Evolutionary conservation across 2,113 vertebrate species (phyloP).

Genomic region (Pterocles orientalis): DNA sequence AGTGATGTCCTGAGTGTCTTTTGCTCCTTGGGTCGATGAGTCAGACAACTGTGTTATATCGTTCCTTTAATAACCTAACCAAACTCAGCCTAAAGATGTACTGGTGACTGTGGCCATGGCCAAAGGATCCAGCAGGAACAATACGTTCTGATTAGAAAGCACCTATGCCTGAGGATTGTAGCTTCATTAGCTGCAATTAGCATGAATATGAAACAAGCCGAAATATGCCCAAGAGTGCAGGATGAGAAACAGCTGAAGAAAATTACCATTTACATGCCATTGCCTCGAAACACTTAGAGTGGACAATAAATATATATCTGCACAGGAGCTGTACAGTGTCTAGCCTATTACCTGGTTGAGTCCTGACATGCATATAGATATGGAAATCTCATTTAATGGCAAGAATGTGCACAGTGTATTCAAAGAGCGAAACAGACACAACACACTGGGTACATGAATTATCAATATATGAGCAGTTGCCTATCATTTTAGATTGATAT

Average conservation of each 20-base stretch:
- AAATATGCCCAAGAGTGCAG: background rate
- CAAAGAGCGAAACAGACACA: background rate
- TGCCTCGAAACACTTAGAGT: background rate
- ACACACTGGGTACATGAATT: background rate
- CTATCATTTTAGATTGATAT: background rate
- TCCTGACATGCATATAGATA: background rate
- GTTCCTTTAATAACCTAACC: background rate
- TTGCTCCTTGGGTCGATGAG: background rate
- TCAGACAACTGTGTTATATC: background rate
- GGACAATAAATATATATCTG: background rate
- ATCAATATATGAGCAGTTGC: background rate
- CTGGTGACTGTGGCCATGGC: background rate
- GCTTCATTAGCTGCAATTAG: constrained; percentile 1
- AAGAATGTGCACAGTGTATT: background rate
- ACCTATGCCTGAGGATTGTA: background rate
- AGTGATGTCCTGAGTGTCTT: background rate
- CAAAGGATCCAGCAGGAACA: background rate
- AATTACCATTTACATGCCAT: background rate
- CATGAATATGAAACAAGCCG: background rate
- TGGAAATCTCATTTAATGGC: background rate
- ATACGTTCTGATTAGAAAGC: background rate
- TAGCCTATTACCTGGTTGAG: background rate
- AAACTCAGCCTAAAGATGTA: background rate
- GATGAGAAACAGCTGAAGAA: background rate
- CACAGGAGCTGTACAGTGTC: background rate